Conservation (phyloP, 2,113 vertebrate species). For the Cochlearius cochlearius region DNA sequence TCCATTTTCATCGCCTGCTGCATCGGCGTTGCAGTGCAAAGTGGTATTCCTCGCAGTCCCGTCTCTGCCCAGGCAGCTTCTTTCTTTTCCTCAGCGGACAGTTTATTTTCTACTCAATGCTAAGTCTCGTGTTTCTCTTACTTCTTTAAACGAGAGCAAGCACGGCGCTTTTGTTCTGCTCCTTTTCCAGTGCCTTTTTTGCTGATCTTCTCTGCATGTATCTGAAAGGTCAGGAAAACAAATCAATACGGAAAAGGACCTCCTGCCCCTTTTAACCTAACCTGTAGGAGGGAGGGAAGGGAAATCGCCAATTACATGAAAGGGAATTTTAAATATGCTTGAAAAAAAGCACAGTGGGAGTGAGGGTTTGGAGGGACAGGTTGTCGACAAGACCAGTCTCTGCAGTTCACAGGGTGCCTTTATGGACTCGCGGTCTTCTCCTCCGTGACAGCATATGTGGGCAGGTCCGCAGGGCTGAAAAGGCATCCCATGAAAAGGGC, state of each 20-base stretch:
- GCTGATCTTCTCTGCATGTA: conserved; percentile 55
- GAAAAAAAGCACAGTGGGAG: conserved; percentile 30
- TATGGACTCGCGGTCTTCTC: background rate
- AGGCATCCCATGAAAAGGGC: background rate
- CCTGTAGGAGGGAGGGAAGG: background rate
- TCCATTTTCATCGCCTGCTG: background rate
- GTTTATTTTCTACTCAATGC: background rate
- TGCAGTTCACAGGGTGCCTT: background rate
- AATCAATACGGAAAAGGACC: conserved; percentile 60
- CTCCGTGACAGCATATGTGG: background rate
- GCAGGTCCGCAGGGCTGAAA: background rate
- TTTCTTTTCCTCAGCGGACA: background rate
- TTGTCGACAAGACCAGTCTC: conserved; percentile 37
- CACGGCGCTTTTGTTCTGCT: background rate
- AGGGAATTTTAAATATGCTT: conserved; percentile 58
- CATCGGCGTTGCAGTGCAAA: accelerated
- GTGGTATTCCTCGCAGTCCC: background rate
- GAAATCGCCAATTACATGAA: conserved; percentile 41
- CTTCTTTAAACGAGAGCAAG: conserved; percentile 6
- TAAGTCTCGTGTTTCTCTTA: background rate
- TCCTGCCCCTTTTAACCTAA: conserved; percentile 57
- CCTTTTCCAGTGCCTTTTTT: conserved; percentile 16
- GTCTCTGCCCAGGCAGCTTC: background rate
- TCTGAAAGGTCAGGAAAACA: conserved; percentile 72
- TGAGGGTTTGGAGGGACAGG: conserved; percentile 17